Percentiles rank a stretch among this genome's conserved stretches.
phyloP scores from a whole-genome alignment of 2,113 vertebrate species.

The Malurus elegans region DNA sequence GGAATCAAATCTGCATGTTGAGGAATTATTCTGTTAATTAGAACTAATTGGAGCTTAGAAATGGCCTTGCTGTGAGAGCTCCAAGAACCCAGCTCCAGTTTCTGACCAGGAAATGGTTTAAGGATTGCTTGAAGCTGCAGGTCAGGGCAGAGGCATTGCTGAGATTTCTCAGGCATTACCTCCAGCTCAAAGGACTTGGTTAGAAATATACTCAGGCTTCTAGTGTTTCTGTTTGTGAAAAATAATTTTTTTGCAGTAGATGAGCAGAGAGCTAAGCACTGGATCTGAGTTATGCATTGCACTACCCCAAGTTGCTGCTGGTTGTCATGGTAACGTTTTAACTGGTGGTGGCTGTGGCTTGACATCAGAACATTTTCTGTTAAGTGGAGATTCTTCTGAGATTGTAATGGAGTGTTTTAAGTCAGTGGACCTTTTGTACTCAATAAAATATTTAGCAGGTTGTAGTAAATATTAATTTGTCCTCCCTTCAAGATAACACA shows the following conservation, averaged over 20 bases:
- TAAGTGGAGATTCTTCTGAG: background rate
- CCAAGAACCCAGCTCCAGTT: background rate
- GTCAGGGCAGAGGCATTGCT: background rate
- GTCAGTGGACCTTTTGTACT: slow-evolving; percentile 10
- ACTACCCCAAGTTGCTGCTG: background rate
- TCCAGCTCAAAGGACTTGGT: background rate
- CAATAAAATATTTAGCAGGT: slow-evolving; percentile 44
- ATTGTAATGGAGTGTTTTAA: slow-evolving; percentile 23
- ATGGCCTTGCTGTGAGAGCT: background rate
- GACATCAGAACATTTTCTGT: background rate
- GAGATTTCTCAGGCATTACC: background rate
- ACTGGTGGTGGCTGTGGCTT: slow-evolving; percentile 33
- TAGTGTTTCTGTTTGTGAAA: background rate
- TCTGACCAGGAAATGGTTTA: background rate
- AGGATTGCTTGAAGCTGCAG: background rate
- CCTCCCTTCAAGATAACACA: slow-evolving; percentile 22
- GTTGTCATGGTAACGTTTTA: slow-evolving; percentile 54
- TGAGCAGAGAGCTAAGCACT: background rate
- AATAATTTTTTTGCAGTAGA: background rate
- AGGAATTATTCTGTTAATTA: background rate
- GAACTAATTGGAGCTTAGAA: background rate
- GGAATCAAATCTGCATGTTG: background rate
- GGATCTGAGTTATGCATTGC: background rate
- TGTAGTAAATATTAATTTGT: slow-evolving; percentile 49
- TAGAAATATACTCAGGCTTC: background rate